Evolutionary conservation across 2,797 vertebrate species (phyloP).

Genomic region (Xenentodon cancila): DNA sequence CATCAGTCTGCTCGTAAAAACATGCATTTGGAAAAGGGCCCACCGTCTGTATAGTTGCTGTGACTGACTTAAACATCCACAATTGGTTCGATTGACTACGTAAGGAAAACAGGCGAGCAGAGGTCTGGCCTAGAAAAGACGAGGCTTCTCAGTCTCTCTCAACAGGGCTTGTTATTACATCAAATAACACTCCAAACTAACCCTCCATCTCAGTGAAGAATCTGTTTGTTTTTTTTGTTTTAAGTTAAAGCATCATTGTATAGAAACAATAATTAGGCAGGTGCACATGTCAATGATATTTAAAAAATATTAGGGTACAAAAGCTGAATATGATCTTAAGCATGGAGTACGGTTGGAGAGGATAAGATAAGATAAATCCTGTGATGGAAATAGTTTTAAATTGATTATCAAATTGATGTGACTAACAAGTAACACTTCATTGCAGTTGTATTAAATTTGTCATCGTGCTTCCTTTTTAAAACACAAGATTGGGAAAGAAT

Average conservation of each 20-base stretch:
- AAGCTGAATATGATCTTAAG: too few relatives aligned
- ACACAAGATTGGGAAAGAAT: neutral
- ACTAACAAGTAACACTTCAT: too few relatives aligned
- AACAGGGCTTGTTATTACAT: slow-evolving; percentile 38
- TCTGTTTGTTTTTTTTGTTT: slow-evolving; percentile 12
- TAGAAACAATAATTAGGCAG: neutral
- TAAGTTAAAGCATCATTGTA: slow-evolving; percentile 6
- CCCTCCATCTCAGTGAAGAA: slow-evolving; percentile 15
- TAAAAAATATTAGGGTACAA: neutral
- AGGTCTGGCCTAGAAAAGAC: slow-evolving; percentile 52
- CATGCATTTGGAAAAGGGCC: too few relatives aligned
- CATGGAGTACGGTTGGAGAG: too few relatives aligned
- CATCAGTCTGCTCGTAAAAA: too few relatives aligned
- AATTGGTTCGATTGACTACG: too few relatives aligned
- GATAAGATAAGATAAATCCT: too few relatives aligned
- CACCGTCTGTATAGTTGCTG: slow-evolving; percentile 16
- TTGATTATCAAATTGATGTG: too few relatives aligned
- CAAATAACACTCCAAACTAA: slow-evolving; percentile 13
- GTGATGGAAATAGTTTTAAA: too few relatives aligned
- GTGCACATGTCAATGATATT: neutral
- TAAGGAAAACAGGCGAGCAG: neutral
- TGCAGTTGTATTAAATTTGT: too few relatives aligned
- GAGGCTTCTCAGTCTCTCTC: neutral
- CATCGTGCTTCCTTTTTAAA: neutral
- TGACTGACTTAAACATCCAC: slow-evolving; percentile 29